Evolutionary conservation across 2,888 invertebrate species (phyloP).

Genomic region (Chloroclysta siterata): DNA sequence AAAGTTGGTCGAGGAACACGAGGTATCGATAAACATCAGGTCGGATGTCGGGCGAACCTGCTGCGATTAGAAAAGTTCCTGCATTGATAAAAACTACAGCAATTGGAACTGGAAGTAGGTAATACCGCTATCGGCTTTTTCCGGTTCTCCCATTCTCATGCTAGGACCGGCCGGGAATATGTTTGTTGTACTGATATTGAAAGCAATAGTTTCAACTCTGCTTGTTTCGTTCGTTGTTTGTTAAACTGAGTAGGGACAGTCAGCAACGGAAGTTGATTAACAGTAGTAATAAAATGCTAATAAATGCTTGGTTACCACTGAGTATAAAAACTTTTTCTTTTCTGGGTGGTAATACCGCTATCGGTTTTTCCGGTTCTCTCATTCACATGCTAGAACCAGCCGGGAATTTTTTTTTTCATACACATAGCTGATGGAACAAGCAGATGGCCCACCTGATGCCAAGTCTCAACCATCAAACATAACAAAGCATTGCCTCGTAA

Average conservation of each 20-base stretch:
- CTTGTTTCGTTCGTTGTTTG: not conserved
- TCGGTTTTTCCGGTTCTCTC: too few species aligned
- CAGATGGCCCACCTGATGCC: too few species aligned
- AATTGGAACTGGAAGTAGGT: constrained; percentile 20
- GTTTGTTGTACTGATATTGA: constrained; percentile 5
- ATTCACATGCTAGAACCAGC: too few species aligned
- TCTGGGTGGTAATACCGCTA: too few species aligned
- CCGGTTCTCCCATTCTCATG: constrained; percentile 6
- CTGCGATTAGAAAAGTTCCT: constrained; percentile 29
- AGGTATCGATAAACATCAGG: constrained; percentile 26
- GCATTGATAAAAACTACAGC: constrained; percentile 31
- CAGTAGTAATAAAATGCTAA: too few species aligned
- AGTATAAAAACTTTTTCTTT: too few species aligned
- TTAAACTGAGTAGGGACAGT: not conserved
- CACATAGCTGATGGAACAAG: too few species aligned
- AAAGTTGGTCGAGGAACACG: constrained; percentile 14
- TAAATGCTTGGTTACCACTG: too few species aligned
- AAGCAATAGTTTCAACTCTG: not conserved
- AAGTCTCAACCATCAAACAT: too few species aligned
- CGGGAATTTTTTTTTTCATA: too few species aligned
- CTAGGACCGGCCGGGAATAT: not conserved
- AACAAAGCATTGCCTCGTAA: too few species aligned
- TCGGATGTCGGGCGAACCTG: constrained; percentile 13
- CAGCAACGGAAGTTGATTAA: too few species aligned
- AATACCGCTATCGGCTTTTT: constrained; percentile 16